Evolutionary conservation across 2,888 invertebrate species (phyloP).

Genomic region (Brassicogethes aeneus): DNA sequence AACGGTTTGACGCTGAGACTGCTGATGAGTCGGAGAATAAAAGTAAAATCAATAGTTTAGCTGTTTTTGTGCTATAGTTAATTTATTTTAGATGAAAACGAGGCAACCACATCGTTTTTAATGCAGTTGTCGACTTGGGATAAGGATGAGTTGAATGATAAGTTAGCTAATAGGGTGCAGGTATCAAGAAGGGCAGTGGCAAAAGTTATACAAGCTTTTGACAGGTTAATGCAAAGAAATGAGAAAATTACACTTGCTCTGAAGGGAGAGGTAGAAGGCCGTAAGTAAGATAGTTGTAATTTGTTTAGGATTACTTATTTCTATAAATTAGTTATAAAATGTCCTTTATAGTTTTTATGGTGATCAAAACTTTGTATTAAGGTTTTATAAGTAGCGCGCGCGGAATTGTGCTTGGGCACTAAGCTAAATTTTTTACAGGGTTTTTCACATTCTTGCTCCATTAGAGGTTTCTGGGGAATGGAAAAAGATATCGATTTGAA

Average conservation of each 20-base stretch:
- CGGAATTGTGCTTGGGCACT: too few species aligned
- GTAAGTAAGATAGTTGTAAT: constrained; percentile 37
- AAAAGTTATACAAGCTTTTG: constrained; percentile 94
- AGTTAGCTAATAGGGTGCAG: constrained; percentile 89
- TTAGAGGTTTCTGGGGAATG: too few species aligned
- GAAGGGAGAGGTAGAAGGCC: constrained; percentile 71
- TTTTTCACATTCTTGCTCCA: too few species aligned
- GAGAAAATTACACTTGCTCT: constrained; percentile 87
- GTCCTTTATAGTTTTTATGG: too few species aligned
- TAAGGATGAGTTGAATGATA: constrained; percentile 93
- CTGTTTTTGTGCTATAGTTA: constrained; percentile 1
- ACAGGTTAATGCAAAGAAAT: constrained; percentile 89
- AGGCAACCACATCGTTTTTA: constrained; percentile 92
- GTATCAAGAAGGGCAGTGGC: constrained; percentile 95
- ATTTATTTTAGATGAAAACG: constrained; percentile 72
- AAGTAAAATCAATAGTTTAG: constrained; percentile 49
- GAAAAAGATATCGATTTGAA: too few species aligned
- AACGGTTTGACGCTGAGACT: constrained; percentile 95
- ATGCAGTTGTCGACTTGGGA: constrained; percentile 97
- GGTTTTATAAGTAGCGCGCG: too few species aligned
- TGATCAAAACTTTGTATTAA: too few species aligned
- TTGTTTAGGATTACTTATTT: constrained; percentile 7
- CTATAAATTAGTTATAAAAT: not conserved
- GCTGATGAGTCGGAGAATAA: constrained; percentile 93
- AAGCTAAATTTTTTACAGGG: too few species aligned